Evolutionary conservation across 2,113 vertebrate genomes (phyloP).

Genomic region (Dermatemys mawii): DNA sequence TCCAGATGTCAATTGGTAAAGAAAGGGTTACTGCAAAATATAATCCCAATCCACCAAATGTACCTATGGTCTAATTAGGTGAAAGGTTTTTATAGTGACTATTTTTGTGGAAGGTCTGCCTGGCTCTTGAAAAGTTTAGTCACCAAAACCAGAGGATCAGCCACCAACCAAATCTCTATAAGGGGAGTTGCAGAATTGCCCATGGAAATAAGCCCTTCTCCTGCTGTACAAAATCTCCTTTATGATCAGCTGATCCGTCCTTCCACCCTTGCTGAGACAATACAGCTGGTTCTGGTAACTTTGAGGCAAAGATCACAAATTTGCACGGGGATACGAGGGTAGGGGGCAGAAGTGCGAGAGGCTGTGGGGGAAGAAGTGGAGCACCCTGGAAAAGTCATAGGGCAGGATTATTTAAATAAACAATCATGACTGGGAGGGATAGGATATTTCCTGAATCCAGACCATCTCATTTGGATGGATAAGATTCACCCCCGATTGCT

Average conservation of each 20-base stretch:
- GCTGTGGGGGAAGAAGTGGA: background rate
- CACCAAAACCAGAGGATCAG: background rate
- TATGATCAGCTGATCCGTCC: background rate
- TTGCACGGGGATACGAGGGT: background rate
- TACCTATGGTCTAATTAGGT: background rate
- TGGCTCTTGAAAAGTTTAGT: background rate
- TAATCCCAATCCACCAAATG: background rate
- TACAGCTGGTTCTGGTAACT: background rate
- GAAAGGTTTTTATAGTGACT: background rate
- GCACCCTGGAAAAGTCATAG: background rate
- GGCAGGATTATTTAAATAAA: background rate
- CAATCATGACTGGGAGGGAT: background rate
- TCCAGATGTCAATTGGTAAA: background rate
- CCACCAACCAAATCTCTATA: background rate
- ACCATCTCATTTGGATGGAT: background rate
- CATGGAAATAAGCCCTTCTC: background rate
- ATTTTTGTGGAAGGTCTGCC: background rate
- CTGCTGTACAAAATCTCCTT: background rate
- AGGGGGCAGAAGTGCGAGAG: background rate
- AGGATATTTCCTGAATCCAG: background rate
- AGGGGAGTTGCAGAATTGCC: background rate
- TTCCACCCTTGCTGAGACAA: background rate
- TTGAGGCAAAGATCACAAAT: background rate
- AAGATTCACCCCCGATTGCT: background rate
- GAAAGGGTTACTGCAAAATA: background rate